Base-by-base conservation (phyloP, 2,113 vertebrate genomes). In the Bambusicola thoracicus region DNA sequence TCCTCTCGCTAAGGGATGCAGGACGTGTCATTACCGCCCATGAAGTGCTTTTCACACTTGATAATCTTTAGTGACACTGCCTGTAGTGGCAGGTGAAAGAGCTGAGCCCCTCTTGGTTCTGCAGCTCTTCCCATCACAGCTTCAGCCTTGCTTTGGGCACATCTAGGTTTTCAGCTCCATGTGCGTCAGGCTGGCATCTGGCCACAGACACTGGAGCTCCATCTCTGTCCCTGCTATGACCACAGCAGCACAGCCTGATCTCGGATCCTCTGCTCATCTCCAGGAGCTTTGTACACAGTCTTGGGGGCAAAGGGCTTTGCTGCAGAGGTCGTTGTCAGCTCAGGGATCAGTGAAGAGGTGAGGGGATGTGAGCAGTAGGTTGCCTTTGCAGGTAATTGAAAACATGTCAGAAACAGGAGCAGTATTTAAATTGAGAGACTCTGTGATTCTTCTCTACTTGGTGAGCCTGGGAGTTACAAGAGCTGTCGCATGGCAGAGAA, bases 171-270 rank as follows among this genome's bases (percentile, higher is more conserved):
- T n/a, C 11, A 4, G 38, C 62, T 30, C 21, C 27, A 3, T 2
- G 3, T 32, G 12, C 44, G 80, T 34, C 59, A 67, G 44, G 12
- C 32, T 89, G 63, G 29, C 13, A 5, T 11, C 7, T 27, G 51
- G 21, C 56, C 7, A 2, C 15, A 30, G 70, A 3, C 3, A 0
- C 19, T 0, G 0, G 11, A 17, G 16, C 21, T 85, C 4, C 2
- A 0, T 49, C 84, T 43, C 74, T 48, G 51, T 2, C 24, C 1
- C 38, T 32, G 65, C 1, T 14, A 44, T 70, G 51, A 22, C 16
- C 1, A 0, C 74, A 51, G 80, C 15, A 46, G 69, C 38, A 34
- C 53, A 66, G 53, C 36, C 48, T 80, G 68, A 25, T 49, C 13
- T 34, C 3, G 73, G 43, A 56, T 41, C 76, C 63, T 7, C 8